Evolutionary conservation across 1,140 invertebrate species (phyloP), one percentile per base, ranked within the genome.

Genomic region (Helicoverpa armigera): DNA sequence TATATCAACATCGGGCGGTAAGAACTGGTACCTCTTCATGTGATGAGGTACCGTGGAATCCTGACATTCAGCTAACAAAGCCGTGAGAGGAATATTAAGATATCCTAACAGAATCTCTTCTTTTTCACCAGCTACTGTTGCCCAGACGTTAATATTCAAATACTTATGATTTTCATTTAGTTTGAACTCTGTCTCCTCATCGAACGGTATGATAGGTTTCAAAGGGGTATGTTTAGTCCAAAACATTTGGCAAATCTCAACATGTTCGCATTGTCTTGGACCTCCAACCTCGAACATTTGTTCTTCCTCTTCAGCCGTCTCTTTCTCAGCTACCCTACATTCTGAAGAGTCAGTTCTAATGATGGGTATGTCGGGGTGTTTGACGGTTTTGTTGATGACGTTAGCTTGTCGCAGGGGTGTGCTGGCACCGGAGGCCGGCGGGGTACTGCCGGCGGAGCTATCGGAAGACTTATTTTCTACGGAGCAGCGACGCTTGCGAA

Each of bases 131-230:
- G 95, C 95, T 11, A 95, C 90, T n/a, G 95, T 95, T 11, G 95
- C 96, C 97, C 98, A 98, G 0, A 98, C 96, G 81, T 98, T 98
- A 1, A 98, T 93, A 93, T 98, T 98, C 54, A 98, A 95, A 92
- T 97, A 98, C 78, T 96, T 97, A 87, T 96, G 96, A 85, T 92
- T 97, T 89, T 91, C 96, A 95, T 95, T 97, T 92, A 95, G 96
- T 94, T 95, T 97, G 94, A 96, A 98, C 73, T 95, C 96, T 82
- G 97, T 97, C 75, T 97, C 96, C 86, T 98, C 98, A 74, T 98
- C 94, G 82, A 98, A 98, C 0, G 95, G 91, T 50, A 98, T 96
- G 13, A 98, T 92, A 89, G 93, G 89, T 81, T 91, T 93, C 7
- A 95, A 82, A 14, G 87, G 90, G 29, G 92, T 88, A 61, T 90